phyloP scores from a whole-genome alignment of 2,888 invertebrate genomes.

The Enchytraeus crypticus region DNA sequence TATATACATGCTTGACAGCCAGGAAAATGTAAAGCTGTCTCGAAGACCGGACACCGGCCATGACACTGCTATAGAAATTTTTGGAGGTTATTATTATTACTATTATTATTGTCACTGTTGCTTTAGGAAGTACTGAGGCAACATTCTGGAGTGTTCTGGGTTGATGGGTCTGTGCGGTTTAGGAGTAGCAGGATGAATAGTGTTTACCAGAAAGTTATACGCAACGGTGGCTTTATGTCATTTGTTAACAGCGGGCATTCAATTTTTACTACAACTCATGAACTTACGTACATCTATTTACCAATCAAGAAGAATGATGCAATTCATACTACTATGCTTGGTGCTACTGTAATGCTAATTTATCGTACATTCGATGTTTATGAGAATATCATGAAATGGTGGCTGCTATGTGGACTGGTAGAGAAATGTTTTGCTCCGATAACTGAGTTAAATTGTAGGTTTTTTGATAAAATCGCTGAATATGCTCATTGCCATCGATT shows the following conservation, averaged over 20 bases:
- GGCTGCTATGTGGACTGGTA: constrained; percentile 42
- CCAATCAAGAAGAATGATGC: constrained; percentile 35
- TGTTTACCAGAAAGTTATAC: not conserved
- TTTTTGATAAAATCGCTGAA: constrained; percentile 12
- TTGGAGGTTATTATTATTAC: too few species aligned
- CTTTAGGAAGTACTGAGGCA: constrained; percentile 16
- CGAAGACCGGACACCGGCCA: too few species aligned
- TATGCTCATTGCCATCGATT: constrained; percentile 35
- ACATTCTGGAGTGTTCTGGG: too few species aligned
- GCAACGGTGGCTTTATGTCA: constrained; percentile 4
- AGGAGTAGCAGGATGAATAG: not conserved
- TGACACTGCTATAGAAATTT: too few species aligned
- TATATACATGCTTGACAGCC: too few species aligned
- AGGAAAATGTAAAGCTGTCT: too few species aligned
- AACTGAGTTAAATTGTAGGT: constrained; percentile 29
- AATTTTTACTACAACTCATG: constrained; percentile 35
- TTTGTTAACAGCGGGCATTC: constrained; percentile 17
- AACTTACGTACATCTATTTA: constrained; percentile 40
- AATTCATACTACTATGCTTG: constrained; percentile 32
- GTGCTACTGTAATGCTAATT: constrained; percentile 32
- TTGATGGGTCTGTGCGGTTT: constrained; percentile 18
- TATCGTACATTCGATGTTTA: constrained; percentile 38
- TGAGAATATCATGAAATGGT: constrained; percentile 39
- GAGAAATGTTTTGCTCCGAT: constrained; percentile 42
- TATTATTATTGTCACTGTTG: too few species aligned